Base-by-base conservation (phyloP, 2,113 vertebrate species). In the Cephalopterus ornatus region DNA sequence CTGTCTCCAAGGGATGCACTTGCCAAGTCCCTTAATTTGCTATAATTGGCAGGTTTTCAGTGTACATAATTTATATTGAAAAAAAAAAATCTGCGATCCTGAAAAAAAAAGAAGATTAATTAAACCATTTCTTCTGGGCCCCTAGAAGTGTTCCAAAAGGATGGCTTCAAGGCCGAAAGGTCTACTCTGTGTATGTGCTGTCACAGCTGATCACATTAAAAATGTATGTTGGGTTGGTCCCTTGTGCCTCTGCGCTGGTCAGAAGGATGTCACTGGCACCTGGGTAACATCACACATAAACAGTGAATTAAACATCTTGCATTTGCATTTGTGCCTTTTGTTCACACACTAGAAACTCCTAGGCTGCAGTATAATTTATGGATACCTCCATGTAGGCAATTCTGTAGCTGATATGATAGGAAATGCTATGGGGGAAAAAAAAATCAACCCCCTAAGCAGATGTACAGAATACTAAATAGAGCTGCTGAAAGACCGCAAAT, bases 1-100 rank as follows among this genome's bases (percentile, higher is more conserved):
- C 98, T 98, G 98, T 98, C 98, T 98, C 97, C 81, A 97, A 96
- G 97, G 98, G 95, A 98, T 93, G 95, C 87, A 97, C 92, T 98
- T 98, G 98, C 98, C 98, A 98, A 98, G 97, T 98, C 92, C 97
- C 98, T 97, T 98, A 98, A 98, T 98, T 98, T 98, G 98, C 97
- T 98, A 96, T 98, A 98, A 98, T 97, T 98, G 98, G 98, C 98
- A 98, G 96, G 97, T 98, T 98, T 98, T 98, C 98, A 98, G 98
- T 98, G 97, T 98, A 98, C 98, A 98, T 98, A 98, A 98, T 98
- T 98, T 98, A 98, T 98, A 98, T 96, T 93, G 50, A 93, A 96
- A 93, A 90, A 88, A 88, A 86, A 91, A 70, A 97, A 97, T 91
- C 97, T 52, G 12, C 96, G 97, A 97, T 95, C 93, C 97, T 95